Evolutionary conservation across 1,140 invertebrate genomes (phyloP).

Genomic region (Aphelenchoides besseyi): DNA sequence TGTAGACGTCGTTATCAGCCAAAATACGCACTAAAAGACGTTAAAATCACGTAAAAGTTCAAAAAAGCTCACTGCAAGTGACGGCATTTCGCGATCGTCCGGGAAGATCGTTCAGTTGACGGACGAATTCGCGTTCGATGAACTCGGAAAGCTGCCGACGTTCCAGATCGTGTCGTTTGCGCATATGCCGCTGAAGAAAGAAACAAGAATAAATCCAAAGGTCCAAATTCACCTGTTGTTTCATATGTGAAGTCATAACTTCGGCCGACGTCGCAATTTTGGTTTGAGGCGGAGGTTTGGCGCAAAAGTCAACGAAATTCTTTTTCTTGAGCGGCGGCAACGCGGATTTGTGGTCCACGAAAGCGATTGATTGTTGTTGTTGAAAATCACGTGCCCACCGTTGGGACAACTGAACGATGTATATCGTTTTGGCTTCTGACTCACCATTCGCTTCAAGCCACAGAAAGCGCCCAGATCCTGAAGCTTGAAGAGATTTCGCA

Average conservation of each 20-base stretch:
- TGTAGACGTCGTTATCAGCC: constrained; percentile 4
- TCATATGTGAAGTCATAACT: not conserved
- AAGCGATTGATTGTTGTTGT: not conserved
- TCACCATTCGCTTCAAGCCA: constrained; percentile 9
- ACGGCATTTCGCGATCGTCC: not conserved
- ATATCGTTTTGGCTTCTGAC: not conserved
- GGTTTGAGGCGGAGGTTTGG: not conserved
- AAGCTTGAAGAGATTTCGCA: not conserved
- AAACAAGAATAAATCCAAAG: too few relatives aligned
- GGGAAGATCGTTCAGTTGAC: constrained; percentile 1
- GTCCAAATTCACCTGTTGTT: too few relatives aligned
- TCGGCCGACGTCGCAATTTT: not conserved
- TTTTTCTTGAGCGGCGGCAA: not conserved
- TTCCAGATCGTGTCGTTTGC: not conserved
- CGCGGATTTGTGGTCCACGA: not conserved
- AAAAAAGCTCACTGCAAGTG: not conserved
- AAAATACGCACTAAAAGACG: not conserved
- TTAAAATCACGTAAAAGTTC: not conserved
- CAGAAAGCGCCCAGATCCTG: not conserved
- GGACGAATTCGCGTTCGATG: not conserved
- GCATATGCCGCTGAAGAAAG: constrained; percentile 13
- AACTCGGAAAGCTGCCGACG: not conserved
- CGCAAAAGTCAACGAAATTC: not conserved
- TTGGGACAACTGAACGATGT: not conserved
- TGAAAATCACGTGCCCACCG: constrained; percentile 12